These are phyloP conservation scores for Pelodytes ibericus DNA, from an alignment of 2,797 vertebrate genomes.

Conservation along the genomic window DNA sequence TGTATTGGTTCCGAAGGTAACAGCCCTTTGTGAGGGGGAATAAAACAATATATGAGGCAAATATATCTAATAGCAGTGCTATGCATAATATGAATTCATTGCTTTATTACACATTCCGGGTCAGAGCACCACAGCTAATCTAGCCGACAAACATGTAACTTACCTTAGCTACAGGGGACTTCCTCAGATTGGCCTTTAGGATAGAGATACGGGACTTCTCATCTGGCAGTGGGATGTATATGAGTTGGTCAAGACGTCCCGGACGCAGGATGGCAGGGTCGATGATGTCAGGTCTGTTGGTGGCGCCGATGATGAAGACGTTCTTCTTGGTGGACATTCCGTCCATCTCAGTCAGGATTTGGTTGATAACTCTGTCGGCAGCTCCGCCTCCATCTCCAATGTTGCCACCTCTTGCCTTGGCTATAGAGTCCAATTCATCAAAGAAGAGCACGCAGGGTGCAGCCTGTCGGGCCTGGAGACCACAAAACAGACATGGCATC, in stretches of 20 bases:
- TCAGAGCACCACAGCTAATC: no score
- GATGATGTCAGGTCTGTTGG: constrained; percentile 97
- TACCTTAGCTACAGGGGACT: constrained; percentile 95
- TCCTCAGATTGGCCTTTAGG: constrained; percentile 95
- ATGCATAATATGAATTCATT: no score
- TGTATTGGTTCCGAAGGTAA: no score
- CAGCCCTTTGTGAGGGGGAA: no score
- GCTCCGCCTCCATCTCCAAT: constrained; percentile 94
- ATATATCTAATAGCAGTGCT: no score
- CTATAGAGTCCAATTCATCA: constrained; percentile 95
- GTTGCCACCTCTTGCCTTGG: constrained; percentile 94
- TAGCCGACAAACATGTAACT: no score
- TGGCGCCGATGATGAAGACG: constrained; percentile 96
- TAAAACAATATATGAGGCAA: no score
- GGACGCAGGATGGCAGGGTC: constrained; percentile 96
- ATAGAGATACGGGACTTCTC: constrained; percentile 97
- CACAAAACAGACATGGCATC: no score
- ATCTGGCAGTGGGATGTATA: constrained; percentile 95
- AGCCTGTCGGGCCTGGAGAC: constrained; percentile 88
- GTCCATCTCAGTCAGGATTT: constrained; percentile 97
- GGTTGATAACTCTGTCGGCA: constrained; percentile 95
- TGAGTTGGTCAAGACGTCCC: constrained; percentile 93
- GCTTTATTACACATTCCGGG: no score
- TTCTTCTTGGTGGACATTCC: constrained; percentile 99
- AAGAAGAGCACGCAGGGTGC: constrained; percentile 97